Base-by-base conservation (phyloP, 1,140 invertebrate species). In the Drosophila auraria region DNA sequence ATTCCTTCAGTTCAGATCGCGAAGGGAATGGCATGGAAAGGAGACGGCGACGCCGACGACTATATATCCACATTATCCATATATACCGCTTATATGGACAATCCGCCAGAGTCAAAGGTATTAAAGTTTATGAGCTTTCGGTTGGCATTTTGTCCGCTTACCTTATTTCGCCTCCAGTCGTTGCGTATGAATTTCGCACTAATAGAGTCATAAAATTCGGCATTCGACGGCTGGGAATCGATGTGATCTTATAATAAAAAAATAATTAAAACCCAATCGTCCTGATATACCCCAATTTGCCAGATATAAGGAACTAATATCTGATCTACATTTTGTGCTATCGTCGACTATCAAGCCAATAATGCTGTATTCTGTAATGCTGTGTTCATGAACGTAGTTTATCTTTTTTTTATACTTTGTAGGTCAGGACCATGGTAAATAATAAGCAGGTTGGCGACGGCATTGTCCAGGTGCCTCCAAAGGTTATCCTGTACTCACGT, bases 151-250 rank as follows among this genome's bases (percentile, higher is more conserved):
- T 72, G 68, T 51, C 38, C 44, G 68, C 54, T 71, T 40, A 40
- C 53, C 70, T 73, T 38, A 59, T 59, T 73, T 44, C 23, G 57
- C 27, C 40, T 15, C 15, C 7, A 23, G 11, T 40, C 60, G n/a
- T 51, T 45, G 53, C 59, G 53, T 72, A 60, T 61, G 54, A 72
- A 60, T 50, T 56, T 66, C 58, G 44, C 27, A 68, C 83, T 87
- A 89, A 87, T 87, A 83, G 84, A 87, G 83, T 77, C 77, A 83
- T 87, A 80, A 89, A 87, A 51, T 33, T 63, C 30, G 23, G 14
- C 50, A 50, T 75, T 64, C 44, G 17, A 45, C 23, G 12, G 40
- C 17, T 20, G 33, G 25, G 6, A 54, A 44, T 56, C 33, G 47
- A 47, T 38, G 68, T 14, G 38, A 69, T 69, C 40, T 12, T 36